Evolutionary conservation across 2,797 vertebrate genomes (phyloP), one percentile per base, ranked within the genome.

Genomic region (Aldrovandia affinis): DNA sequence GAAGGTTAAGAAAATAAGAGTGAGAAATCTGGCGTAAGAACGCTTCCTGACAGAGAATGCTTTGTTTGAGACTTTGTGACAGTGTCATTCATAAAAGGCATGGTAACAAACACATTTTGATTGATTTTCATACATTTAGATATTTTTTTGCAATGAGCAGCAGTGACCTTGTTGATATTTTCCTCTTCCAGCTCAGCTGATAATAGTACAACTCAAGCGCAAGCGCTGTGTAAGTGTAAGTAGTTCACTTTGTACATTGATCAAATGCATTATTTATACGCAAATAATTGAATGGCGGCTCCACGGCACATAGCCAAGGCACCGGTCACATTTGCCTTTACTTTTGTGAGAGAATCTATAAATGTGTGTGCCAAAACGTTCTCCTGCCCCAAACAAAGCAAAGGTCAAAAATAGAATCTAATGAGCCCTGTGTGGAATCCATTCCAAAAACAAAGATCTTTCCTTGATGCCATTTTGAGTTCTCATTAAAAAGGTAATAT

Each of bases 401-500:
- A 80, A 54, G 20, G 75, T 78, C 25, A 25, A 78, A 78, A 78
- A 78, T 22, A 25, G 44, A 4, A 15, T 25, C n/a, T 55, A 80
- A 80, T 80, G n/a, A 50, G 47, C 20, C 14, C 22, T 55, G 3
- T 55, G 44, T 54, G 25, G 15, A 54, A 52, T 6, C 25, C 25
- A 44, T 30, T 52, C 28, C 1, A 42, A 75, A 83, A 36, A 36
- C 22, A 50, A 78, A 78, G 3, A 47, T 78, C 7, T 78, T 78
- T 8, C 12, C 52, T 20, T 47, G 18, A 15, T 36, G 20, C 30
- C 36, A 22, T 10, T 7, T 18, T 28, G 1, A 47, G 22, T 61
- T 83, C 33, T 44, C 52, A 30, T 28, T 83, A 77, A 52, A 83
- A 47, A 30, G 78, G 14, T 36, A 52, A 47, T 28, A 52, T 54